These are phyloP conservation scores for Albula glossodonta DNA, from an alignment of 2,113 vertebrate species.

Conservation along the genomic window DNA sequence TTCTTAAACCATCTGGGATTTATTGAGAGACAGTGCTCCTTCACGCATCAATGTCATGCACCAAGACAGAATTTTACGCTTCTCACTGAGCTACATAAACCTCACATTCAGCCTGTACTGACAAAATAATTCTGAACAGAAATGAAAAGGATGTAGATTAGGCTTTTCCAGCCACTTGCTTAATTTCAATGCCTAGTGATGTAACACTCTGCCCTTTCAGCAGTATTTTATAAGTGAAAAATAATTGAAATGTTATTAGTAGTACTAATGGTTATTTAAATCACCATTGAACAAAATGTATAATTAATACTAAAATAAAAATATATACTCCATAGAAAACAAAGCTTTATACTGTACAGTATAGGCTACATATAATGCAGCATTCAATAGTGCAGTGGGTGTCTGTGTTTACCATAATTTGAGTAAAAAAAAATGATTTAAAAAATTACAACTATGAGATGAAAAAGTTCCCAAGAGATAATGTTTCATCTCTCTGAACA, in stretches of 20 bases:
- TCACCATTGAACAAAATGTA: too few species aligned
- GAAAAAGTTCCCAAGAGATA: too few species aligned
- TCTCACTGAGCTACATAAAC: neutral
- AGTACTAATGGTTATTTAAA: too few species aligned
- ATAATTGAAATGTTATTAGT: too few species aligned
- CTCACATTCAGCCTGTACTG: neutral
- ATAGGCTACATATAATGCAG: too few species aligned
- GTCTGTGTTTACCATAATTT: too few species aligned
- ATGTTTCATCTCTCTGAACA: neutral
- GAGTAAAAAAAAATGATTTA: too few species aligned
- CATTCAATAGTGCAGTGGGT: too few species aligned
- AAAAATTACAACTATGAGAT: too few species aligned
- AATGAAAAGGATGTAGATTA: neutral
- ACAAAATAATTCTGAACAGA: neutral
- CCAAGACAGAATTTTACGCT: neutral
- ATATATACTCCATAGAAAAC: too few species aligned
- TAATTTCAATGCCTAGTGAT: neutral
- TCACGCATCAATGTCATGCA: neutral
- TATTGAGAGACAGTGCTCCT: conserved; percentile 1
- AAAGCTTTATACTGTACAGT: too few species aligned
- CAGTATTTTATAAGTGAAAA: neutral
- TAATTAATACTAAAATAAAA: too few species aligned
- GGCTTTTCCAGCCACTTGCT: neutral
- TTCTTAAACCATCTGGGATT: conserved; percentile 3
- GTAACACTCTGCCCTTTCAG: neutral